Base-by-base conservation (phyloP, 1,140 invertebrate genomes). In the Gryllus bimaculatus region DNA sequence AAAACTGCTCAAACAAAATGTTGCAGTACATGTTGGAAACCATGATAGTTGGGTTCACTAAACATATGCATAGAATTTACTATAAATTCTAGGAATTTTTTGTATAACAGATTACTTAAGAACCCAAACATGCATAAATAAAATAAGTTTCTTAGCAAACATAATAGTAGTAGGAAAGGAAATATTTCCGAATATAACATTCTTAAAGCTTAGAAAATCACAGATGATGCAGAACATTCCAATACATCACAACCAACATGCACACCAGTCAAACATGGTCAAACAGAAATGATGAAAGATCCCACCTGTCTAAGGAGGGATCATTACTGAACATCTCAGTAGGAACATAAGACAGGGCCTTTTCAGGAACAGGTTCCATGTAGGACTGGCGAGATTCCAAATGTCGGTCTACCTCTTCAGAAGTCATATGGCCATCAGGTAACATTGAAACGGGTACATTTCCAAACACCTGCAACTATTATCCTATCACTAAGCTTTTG, bases 301-400 rank as follows among this genome's bases (percentile, higher is more conserved):
- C 79, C 10, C 39, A 93, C 92, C 92, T 95, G 83, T 95, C 93
- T 80, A 93, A 86, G 12, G 93, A 94, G 76, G 92, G 93, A 83
- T 97, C 95, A 86, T 96, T 96, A 83, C 94, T 96, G 83, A 97
- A 96, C 92, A 96, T 95, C 86, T 96, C 95, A 75, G 92, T 94
- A 10, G 95, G 95, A 13, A 97, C 93, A 54, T 94, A 96, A 0
- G 94, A 91, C 2, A 94, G 94, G 77, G 95, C 92, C 83, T 94
- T 92, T 85, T 96, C 95, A 20, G 93, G 93, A 79, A 94, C 88
- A 75, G 96, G 88, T 84, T 95, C 94, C 84, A 96, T 86, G 82
- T 92, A 93, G 79, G 90, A 91, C 83, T 95, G 94, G 79, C 94
- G 89, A 73, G 95, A 94, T 85, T 96, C 94, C 80, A 97, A 87